Conservation (phyloP, 2,113 vertebrate species). For the Pleuronectes platessa region DNA sequence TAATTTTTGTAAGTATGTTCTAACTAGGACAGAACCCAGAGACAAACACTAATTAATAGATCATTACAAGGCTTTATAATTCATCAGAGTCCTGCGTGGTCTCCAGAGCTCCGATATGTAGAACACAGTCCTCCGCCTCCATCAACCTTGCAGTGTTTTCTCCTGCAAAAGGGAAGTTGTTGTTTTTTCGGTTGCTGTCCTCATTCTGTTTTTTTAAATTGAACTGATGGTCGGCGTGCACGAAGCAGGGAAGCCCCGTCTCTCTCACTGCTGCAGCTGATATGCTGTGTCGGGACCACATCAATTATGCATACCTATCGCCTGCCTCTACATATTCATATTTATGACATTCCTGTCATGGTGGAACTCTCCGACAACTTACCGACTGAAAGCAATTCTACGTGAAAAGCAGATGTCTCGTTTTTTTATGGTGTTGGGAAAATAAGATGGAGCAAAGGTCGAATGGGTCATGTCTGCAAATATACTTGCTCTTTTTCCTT, state of each 20-base stretch:
- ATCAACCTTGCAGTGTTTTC: conserved; percentile 9
- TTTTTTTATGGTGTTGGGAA: background rate
- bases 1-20: background rate
- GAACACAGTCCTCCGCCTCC: conserved; percentile 11
- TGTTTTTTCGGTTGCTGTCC: conserved; percentile 19
- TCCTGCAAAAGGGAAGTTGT: background rate
- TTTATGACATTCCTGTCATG: conserved; percentile 43
- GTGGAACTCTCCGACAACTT: background rate
- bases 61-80: conserved; percentile 63
- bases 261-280: conserved; percentile 48
- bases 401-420: conserved; percentile 6
- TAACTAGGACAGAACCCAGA: conserved; percentile 55
- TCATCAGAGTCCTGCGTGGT: conserved; percentile 61
- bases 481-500: background rate
- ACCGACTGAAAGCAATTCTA: background rate
- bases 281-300: conserved; percentile 33
- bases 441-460: background rate
- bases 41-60: conserved; percentile 67
- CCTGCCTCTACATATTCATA: conserved; percentile 48
- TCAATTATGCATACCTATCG: conserved; percentile 61
- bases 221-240: conserved; percentile 6
- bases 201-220: conserved; percentile 39
- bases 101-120: conserved; percentile 31
- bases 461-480: background rate
- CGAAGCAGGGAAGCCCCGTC: conserved; percentile 43